phyloP scores from a whole-genome alignment of 2,797 vertebrate genomes.

The Periophthalmus magnuspinnatus region DNA sequence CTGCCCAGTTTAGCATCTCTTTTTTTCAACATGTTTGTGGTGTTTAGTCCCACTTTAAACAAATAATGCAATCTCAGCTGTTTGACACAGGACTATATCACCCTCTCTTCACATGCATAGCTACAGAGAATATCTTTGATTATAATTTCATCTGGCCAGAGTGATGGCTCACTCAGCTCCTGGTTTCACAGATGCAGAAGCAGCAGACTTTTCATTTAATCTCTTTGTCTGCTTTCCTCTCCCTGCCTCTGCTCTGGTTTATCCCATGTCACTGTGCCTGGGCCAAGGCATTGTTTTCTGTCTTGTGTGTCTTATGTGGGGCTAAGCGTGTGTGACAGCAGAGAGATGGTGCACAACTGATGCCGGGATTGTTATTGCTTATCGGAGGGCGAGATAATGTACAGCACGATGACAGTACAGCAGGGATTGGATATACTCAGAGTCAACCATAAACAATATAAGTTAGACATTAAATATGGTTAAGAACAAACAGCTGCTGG shows the following conservation, averaged over 20 bases:
- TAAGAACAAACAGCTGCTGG: not conserved
- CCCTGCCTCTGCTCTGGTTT: conserved; percentile 19
- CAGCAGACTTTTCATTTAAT: conserved; percentile 51
- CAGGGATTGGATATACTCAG: conserved; percentile 20
- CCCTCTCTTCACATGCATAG: conserved; percentile 5
- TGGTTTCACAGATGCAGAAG: conserved; percentile 44
- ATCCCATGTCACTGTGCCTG: conserved; percentile 45
- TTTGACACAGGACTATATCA: not conserved
- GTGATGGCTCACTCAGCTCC: conserved; percentile 21
- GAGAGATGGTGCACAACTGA: conserved; percentile 47
- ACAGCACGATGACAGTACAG: conserved; percentile 33
- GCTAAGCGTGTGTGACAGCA: conserved; percentile 52
- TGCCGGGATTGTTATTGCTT: conserved; percentile 53
- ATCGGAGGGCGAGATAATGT: conserved; percentile 48
- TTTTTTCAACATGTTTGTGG: no score
- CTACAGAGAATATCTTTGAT: conserved; percentile 29
- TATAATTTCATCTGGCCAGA: conserved; percentile 29
- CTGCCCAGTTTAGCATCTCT: no score
- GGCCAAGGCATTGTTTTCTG: conserved; percentile 46
- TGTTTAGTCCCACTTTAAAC: not conserved
- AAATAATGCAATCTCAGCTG: not conserved
- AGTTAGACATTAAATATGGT: conserved; percentile 6
- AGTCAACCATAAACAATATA: conserved; percentile 7
- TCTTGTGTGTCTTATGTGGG: conserved; percentile 34
- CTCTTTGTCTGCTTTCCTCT: conserved; percentile 20